Evolutionary conservation across 1,140 invertebrate species (phyloP), one percentile per base, ranked within the genome.

Genomic region (Drosophila bipectinata): DNA sequence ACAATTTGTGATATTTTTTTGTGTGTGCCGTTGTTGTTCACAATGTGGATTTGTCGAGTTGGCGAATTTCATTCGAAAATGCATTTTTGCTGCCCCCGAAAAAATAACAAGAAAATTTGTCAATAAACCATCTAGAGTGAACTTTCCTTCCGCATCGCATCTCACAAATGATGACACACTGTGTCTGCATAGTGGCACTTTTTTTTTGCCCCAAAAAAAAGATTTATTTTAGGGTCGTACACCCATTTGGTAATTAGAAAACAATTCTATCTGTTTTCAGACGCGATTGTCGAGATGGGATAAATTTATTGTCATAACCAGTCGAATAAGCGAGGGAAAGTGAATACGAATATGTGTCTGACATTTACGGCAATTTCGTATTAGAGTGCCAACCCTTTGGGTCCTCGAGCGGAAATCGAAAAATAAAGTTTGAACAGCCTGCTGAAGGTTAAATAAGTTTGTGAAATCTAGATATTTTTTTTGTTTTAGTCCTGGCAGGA

Each of bases 51-150:
- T 77, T 77, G 72, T 55, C 71, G 61, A 75, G 72, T 56, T 75
- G 71, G 72, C 72, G 72, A 75, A 75, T 75, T 64, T 47, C 72
- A 74, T 57, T 75, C 67, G 67, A 64, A 69, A 71, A 71, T 71
- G 67, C 67, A 71, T 69, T 71, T 71, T 32, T 49, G 55, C 53
- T 57, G 32, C 10, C 63, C 64, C 18, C 18, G 28, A 18, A 30
- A 57, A 54, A 48, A 68, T 26, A 57, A 49, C 63, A 49, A 48
- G 41, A 55, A 30, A 68, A 69, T 69, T 68, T 69, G 52, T 49
- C 67, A 69, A 69, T 69, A 69, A 41, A 18, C 15, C 32, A 48
- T 39, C 45, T 54, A 56, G 41, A 68, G 30, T 69, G 21, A 18
- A 32, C 30, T 67, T 55, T 53, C 64, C 60, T 28, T 53, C 44